Conservation (phyloP, 2,888 invertebrate genomes). For the Microchrysa polita region DNA sequence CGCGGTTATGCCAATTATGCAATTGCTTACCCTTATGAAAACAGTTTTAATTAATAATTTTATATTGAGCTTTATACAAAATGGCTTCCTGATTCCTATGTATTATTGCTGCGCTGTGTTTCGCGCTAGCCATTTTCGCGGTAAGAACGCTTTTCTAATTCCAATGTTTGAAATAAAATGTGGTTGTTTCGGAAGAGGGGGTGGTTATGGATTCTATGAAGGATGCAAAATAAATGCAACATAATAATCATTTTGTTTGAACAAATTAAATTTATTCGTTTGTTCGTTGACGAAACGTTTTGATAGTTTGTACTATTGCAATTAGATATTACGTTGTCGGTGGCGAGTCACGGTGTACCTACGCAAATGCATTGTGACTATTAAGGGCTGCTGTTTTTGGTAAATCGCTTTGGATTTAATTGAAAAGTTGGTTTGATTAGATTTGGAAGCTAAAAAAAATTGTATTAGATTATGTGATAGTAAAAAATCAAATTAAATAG, state of each 20-base stretch:
- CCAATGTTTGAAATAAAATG: no score
- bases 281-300: conserved; percentile 8
- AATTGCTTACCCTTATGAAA: conserved; percentile 38
- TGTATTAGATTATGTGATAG: conserved; percentile 18
- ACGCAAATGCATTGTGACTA: no score
- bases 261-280: conserved; percentile 26
- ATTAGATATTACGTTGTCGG: conserved; percentile 27
- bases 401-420: conserved; percentile 21
- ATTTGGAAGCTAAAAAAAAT: not conserved
- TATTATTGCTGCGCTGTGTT: not conserved
- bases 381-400: no score
- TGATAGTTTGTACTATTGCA: not conserved
- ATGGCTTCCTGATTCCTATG: conserved; percentile 41
- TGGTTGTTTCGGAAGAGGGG: no score
- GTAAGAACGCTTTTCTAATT: no score
- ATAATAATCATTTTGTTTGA: conserved; percentile 31
- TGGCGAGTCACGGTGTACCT: not conserved
- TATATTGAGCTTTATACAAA: conserved; percentile 44
- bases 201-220: no score
- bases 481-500: no score
- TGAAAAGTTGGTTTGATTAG: conserved; percentile 36
- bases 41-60: conserved; percentile 49
- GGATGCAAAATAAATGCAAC: conserved; percentile 9
- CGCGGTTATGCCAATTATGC: not conserved
- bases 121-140: conserved; percentile 11